Evolutionary conservation across 2,797 vertebrate species (phyloP).

Genomic region (Mus spretus): DNA sequence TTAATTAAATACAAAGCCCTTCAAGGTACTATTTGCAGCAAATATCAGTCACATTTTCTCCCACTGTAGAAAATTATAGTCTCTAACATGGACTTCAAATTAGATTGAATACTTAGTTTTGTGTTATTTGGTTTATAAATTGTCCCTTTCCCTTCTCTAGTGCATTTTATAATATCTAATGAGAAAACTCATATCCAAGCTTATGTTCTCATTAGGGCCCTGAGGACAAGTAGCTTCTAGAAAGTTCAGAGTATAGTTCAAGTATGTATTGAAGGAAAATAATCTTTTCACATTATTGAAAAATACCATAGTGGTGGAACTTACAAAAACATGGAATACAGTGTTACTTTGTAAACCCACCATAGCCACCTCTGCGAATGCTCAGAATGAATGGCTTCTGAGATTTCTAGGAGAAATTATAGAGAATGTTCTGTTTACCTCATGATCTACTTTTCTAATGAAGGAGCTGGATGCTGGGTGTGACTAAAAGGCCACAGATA

Average conservation of each 20-base stretch:
- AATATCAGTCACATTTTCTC: slow-evolving; percentile 76
- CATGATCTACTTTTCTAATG: slow-evolving; percentile 14
- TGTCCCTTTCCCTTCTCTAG: slow-evolving; percentile 66
- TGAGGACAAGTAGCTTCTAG: slow-evolving; percentile 54
- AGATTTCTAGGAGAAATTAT: slow-evolving; percentile 61
- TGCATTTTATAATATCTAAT: slow-evolving; percentile 17
- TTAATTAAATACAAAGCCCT: slow-evolving; percentile 84
- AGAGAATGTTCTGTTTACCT: slow-evolving; percentile 56
- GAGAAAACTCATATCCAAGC: background rate
- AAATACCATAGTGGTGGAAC: slow-evolving; percentile 45
- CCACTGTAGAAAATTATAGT: slow-evolving; percentile 72
- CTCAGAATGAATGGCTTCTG: slow-evolving; percentile 44
- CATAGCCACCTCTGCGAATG: background rate
- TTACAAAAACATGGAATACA: slow-evolving; percentile 16
- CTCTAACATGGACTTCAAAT: slow-evolving; percentile 73
- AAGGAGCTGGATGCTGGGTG: accelerated
- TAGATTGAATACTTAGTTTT: slow-evolving; percentile 63
- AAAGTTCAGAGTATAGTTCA: slow-evolving; percentile 60
- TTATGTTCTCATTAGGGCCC: slow-evolving; percentile 50
- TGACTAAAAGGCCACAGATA: background rate
- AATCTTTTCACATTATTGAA: slow-evolving; percentile 50
- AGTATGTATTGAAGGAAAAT: background rate
- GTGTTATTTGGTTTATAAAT: slow-evolving; percentile 70
- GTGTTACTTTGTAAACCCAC: slow-evolving; percentile 26
- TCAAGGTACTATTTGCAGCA: slow-evolving; percentile 84